Conservation (phyloP, 1,140 invertebrate species). For the Brachionus koreanus region DNA sequence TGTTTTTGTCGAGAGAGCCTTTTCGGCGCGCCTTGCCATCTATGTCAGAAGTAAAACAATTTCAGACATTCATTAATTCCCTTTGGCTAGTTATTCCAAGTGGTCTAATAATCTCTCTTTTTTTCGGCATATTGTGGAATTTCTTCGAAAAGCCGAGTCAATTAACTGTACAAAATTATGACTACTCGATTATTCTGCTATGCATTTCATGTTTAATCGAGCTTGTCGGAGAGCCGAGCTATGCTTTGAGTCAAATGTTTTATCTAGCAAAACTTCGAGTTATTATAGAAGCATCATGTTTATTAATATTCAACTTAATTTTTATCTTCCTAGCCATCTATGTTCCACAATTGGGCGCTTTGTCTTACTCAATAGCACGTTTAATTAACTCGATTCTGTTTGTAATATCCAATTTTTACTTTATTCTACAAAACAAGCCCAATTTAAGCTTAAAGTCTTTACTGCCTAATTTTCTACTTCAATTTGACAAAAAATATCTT, state of each 20-base stretch:
- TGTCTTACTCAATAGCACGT: constrained; percentile 13
- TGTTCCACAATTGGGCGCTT: background rate
- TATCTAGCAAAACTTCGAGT: constrained; percentile 22
- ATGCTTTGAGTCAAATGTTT: constrained; percentile 17
- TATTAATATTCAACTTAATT: constrained; percentile 16
- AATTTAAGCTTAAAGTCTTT: background rate
- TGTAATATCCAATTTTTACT: constrained; percentile 9
- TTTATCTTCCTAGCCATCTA: background rate
- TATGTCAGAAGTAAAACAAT: constrained; percentile 60
- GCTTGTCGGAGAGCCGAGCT: constrained; percentile 5
- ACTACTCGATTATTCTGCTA: background rate
- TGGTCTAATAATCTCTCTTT: background rate
- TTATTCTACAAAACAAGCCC: background rate
- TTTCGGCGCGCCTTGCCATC: constrained; percentile 70
- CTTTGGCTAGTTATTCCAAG: constrained; percentile 67
- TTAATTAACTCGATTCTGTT: background rate
- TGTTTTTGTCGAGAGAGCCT: constrained; percentile 85
- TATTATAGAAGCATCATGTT: constrained; percentile 24
- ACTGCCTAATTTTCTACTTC: background rate
- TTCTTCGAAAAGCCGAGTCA: constrained; percentile 12
- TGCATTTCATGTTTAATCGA: constrained; percentile 20
- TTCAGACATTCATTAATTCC: constrained; percentile 78
- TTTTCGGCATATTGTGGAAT: background rate
- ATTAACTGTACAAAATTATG: background rate
- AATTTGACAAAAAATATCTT: constrained; percentile 46